Conservation (phyloP, 2,113 vertebrate species). For the Anhinga rufa region DNA sequence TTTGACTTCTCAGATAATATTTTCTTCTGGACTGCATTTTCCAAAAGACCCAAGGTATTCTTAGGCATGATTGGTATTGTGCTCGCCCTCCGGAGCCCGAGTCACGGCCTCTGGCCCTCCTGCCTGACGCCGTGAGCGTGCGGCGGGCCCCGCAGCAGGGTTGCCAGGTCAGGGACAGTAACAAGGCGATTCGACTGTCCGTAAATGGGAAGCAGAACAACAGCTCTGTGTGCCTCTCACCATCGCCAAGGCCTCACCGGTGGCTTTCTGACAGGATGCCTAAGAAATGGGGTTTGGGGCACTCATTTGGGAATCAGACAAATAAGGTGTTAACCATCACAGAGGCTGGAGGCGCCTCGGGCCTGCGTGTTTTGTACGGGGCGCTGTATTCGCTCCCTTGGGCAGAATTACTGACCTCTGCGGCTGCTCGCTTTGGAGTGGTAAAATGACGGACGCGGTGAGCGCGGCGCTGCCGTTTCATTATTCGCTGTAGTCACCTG, state of each 20-base stretch:
- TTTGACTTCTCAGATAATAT: not conserved
- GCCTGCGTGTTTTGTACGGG: not conserved
- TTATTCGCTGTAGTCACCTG: not conserved
- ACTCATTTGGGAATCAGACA: not conserved
- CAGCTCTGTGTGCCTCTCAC: too few relatives aligned
- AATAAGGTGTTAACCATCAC: too few relatives aligned
- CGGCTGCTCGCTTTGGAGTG: not conserved
- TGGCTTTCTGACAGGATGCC: not conserved
- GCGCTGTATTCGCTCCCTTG: not conserved
- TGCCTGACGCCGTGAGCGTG: not conserved
- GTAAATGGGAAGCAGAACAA: not conserved
- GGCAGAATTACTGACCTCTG: not conserved
- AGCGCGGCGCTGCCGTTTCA: accelerated
- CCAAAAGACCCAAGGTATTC: not conserved
- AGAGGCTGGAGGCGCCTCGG: too few relatives aligned
- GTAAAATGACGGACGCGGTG: not conserved
- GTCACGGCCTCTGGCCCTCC: not conserved
- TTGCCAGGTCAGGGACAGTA: not conserved
- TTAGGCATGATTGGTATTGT: not conserved
- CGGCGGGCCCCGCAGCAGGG: not conserved
- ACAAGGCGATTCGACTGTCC: accelerated
- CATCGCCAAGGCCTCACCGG: not conserved
- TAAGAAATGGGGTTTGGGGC: not conserved
- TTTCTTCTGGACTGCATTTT: not conserved
- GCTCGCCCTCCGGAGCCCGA: not conserved